Conservation (phyloP, 2,113 vertebrate species). For the Nipponia nippon region DNA sequence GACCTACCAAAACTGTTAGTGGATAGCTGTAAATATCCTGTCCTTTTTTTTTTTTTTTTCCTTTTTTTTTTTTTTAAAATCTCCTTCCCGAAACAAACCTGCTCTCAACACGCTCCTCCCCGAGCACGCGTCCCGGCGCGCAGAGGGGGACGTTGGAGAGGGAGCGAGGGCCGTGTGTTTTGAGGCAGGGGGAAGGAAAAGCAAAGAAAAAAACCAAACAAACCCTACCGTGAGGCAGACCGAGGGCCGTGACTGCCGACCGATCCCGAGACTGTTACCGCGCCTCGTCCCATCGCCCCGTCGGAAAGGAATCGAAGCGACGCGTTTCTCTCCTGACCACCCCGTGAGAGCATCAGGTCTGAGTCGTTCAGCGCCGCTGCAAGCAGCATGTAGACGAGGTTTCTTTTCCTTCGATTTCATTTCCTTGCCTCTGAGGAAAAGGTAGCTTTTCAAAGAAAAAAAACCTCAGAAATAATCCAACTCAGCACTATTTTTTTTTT, state of each 20-base stretch:
- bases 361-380: neutral
- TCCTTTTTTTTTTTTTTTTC: neutral
- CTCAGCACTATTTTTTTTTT: slow-evolving; percentile 24
- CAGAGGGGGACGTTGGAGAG: neutral
- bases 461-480: neutral
- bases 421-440: neutral
- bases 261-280: neutral
- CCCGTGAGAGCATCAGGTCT: neutral
- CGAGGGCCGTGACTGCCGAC: neutral
- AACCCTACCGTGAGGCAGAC: neutral
- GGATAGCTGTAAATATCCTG: slow-evolving; percentile 71
- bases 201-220: neutral
- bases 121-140: fast-evolving
- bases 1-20: neutral
- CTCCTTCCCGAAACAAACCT: neutral
- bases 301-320: neutral
- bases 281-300: neutral
- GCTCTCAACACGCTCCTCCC: neutral
- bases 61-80: neutral
- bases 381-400: neutral
- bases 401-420: neutral
- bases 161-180: neutral
- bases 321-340: neutral
- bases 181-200: neutral
- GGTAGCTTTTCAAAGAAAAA: neutral